Percentiles rank a stretch among this genome's conserved stretches.
Evolutionary conservation across 2,797 vertebrate genomes (phyloP).

Genomic region (Lepidocolaptes lacrymiger): DNA sequence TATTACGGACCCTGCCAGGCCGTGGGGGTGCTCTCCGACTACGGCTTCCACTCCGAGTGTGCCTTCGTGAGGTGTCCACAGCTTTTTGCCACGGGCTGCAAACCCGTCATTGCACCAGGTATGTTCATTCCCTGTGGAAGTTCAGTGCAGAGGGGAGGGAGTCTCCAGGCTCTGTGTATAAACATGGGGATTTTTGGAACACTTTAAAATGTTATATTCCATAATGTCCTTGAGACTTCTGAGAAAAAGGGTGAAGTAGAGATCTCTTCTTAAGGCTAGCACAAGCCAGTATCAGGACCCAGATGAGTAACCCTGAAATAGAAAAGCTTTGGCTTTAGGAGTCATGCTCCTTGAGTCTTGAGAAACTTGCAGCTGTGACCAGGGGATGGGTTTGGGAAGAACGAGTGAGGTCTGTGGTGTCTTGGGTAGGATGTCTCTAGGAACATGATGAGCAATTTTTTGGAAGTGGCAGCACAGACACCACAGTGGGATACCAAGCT

Average conservation of each 20-base stretch:
- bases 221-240: neutral
- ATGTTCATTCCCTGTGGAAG: neutral
- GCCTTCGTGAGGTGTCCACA: slow-evolving; percentile 84
- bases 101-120: slow-evolving; percentile 89
- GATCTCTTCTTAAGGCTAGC: neutral
- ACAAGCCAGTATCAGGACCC: neutral
- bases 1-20: slow-evolving; percentile 88
- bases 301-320: neutral
- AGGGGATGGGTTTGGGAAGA: neutral
- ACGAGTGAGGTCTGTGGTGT: neutral
- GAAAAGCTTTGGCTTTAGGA: neutral
- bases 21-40: slow-evolving; percentile 82
- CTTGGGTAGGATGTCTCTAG: neutral
- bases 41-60: slow-evolving; percentile 82
- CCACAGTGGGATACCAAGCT: neutral
- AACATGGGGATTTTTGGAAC: fast-evolving
- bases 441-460: neutral
- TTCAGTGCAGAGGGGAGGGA: too few species aligned
- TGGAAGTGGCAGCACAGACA: neutral
- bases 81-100: slow-evolving; percentile 81
- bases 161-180: too few species aligned
- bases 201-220: neutral
- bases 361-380: neutral
- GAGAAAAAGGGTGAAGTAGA: neutral
- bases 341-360: neutral